Evolutionary conservation across 2,888 invertebrate genomes (phyloP).

Genomic region (Tupiocoris notatus): DNA sequence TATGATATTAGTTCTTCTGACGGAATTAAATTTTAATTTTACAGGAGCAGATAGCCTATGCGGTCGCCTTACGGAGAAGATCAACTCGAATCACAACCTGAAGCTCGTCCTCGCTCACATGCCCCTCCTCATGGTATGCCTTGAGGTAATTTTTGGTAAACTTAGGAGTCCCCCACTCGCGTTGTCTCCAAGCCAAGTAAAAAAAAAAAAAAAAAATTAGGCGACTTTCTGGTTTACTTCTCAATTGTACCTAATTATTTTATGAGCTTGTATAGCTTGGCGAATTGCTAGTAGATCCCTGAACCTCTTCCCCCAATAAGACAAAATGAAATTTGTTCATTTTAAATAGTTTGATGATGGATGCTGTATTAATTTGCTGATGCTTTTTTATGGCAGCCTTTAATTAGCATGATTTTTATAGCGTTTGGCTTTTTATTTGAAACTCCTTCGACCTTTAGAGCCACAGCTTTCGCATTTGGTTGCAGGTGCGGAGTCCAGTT

Average conservation of each 20-base stretch:
- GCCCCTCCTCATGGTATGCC: conserved; percentile 90
- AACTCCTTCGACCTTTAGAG: too few relatives aligned
- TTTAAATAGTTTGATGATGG: too few relatives aligned
- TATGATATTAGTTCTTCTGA: neutral
- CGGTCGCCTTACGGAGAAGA: conserved; percentile 87
- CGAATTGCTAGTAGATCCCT: neutral
- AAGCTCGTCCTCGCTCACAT: conserved; percentile 90
- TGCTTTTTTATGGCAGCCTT: neutral
- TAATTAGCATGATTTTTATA: neutral
- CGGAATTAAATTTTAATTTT: conserved; percentile 48
- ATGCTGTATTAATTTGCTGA: too few relatives aligned
- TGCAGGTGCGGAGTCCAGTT: too few relatives aligned
- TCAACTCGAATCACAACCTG: conserved; percentile 86
- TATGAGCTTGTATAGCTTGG: conserved; percentile 10
- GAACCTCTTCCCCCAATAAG: neutral
- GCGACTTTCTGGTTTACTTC: neutral
- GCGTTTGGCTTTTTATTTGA: neutral
- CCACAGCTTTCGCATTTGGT: too few relatives aligned
- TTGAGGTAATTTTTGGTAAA: conserved; percentile 65
- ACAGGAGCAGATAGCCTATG: conserved; percentile 95
- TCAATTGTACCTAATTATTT: neutral
- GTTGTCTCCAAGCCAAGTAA: neutral
- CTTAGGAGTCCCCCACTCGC: conserved; percentile 4
- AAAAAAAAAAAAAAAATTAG: neutral
- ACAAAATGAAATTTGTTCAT: neutral